Evolutionary conservation across 2,888 invertebrate species (phyloP).

Genomic region (Smittia aterrima): DNA sequence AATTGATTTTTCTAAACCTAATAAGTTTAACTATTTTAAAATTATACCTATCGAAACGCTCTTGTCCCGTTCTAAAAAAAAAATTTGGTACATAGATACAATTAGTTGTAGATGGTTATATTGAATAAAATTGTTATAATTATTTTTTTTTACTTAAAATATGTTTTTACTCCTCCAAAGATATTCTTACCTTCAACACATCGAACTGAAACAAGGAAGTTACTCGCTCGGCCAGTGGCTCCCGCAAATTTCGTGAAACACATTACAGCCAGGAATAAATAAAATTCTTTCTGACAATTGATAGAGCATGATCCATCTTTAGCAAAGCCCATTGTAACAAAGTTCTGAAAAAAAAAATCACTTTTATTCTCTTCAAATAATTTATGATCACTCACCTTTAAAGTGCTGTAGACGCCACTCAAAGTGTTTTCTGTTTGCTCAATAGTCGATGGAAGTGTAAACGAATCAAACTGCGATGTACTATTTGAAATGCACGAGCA

Average conservation of each 20-base stretch:
- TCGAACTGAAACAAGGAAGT: slow-evolving; percentile 62
- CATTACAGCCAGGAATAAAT: slow-evolving; percentile 58
- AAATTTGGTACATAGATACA: no score
- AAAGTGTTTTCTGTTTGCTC: neutral
- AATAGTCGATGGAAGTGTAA: neutral
- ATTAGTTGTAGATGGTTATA: slow-evolving; percentile 54
- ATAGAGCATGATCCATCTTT: slow-evolving; percentile 59
- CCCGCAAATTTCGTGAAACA: slow-evolving; percentile 61
- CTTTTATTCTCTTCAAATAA: neutral
- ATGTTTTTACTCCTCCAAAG: no score
- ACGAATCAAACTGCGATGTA: neutral
- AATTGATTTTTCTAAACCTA: neutral
- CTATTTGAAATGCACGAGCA: slow-evolving; percentile 40
- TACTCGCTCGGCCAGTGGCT: slow-evolving; percentile 62
- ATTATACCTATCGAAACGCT: slow-evolving; percentile 63
- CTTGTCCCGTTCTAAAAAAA: slow-evolving; percentile 73
- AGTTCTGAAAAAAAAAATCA: neutral
- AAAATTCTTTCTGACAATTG: slow-evolving; percentile 60
- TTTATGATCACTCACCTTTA: neutral
- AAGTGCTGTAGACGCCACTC: neutral
- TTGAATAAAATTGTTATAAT: neutral
- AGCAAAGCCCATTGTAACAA: slow-evolving; percentile 51
- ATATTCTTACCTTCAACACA: no score
- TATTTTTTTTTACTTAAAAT: no score
- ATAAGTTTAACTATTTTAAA: neutral